phyloP scores from a whole-genome alignment of 2,888 invertebrate genomes.

The Orthonevra nobilis region DNA sequence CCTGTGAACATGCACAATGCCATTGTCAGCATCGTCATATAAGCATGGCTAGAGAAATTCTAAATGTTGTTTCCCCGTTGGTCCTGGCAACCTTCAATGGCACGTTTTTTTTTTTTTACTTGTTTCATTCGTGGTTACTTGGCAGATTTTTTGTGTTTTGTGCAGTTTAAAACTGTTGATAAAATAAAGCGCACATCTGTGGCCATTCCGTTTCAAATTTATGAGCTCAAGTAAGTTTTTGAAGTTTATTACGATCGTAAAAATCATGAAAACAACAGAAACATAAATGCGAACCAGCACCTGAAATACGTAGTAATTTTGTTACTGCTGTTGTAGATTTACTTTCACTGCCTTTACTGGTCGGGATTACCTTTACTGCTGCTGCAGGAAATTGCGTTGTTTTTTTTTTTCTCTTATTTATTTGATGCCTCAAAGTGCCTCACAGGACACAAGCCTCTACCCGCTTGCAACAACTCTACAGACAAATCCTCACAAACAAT shows the following conservation, averaged over 20 bases:
- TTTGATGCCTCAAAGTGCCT: constrained; percentile 36
- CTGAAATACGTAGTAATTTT: constrained; percentile 47
- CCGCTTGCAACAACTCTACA: too few relatives aligned
- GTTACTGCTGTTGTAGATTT: constrained; percentile 11
- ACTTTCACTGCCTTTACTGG: constrained; percentile 29
- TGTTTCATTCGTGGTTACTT: constrained; percentile 17
- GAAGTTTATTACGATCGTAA: constrained; percentile 64
- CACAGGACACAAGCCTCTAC: not conserved
- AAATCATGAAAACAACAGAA: constrained; percentile 57
- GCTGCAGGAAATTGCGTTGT: constrained; percentile 38
- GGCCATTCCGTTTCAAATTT: constrained; percentile 58
- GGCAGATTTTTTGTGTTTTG: constrained; percentile 4
- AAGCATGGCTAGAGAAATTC: constrained; percentile 10
- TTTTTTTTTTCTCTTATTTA: constrained; percentile 11
- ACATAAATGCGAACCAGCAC: constrained; percentile 57
- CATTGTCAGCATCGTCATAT: constrained; percentile 23
- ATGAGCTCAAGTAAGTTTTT: constrained; percentile 66
- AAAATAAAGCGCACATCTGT: constrained; percentile 67
- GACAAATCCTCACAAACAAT: constrained; percentile 5
- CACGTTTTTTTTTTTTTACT: not conserved
- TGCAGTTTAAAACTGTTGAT: constrained; percentile 63
- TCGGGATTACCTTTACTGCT: constrained; percentile 52
- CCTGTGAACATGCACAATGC: constrained; percentile 34
- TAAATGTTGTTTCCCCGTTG: not conserved
- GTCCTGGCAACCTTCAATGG: not conserved